A percentile compares a stretch with the other conserved stretches of the same genome.
Evolutionary conservation across 2,888 invertebrate species (phyloP).

Genomic region (Drosophila helvetica): DNA sequence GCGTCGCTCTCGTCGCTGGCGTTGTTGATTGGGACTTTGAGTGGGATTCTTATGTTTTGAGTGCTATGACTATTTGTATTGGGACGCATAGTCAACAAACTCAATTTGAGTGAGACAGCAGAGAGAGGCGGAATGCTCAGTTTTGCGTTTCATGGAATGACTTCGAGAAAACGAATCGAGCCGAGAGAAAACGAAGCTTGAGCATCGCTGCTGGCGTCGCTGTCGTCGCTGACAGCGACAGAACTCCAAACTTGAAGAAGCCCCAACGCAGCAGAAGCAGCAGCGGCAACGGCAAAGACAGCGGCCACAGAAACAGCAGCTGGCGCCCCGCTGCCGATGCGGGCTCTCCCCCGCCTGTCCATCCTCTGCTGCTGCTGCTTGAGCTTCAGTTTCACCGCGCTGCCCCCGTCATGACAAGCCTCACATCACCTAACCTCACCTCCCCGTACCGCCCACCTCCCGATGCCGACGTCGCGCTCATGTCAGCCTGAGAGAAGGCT

Average conservation of each 20-base stretch:
- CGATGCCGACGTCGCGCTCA: background rate
- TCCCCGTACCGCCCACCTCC: background rate
- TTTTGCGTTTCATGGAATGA: background rate
- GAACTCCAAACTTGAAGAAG: conserved; percentile 6
- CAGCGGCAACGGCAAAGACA: conserved; percentile 5
- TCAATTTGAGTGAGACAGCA: background rate
- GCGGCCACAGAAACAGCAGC: conserved; percentile 10
- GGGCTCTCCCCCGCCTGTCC: background rate
- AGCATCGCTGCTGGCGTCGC: conserved; percentile 35
- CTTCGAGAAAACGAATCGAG: background rate
- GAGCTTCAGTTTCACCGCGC: background rate
- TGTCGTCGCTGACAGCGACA: conserved; percentile 22
- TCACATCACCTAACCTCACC: background rate
- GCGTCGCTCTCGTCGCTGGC: background rate
- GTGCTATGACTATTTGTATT: background rate
- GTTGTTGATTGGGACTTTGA: background rate
- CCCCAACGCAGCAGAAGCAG: conserved; percentile 1
- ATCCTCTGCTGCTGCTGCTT: conserved; percentile 3
- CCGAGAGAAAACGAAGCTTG: conserved; percentile 2
- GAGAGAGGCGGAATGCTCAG: conserved; percentile 1
- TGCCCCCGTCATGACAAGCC: background rate
- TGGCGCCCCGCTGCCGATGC: background rate
- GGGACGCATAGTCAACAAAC: background rate
- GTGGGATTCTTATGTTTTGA: conserved; percentile 1
- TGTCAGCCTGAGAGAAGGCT: background rate